These are phyloP conservation scores for Aurelia sp. DNA, from an alignment of 30 jellyfish, hydroid and myxozoan genomes.

Conservation along the genomic window DNA sequence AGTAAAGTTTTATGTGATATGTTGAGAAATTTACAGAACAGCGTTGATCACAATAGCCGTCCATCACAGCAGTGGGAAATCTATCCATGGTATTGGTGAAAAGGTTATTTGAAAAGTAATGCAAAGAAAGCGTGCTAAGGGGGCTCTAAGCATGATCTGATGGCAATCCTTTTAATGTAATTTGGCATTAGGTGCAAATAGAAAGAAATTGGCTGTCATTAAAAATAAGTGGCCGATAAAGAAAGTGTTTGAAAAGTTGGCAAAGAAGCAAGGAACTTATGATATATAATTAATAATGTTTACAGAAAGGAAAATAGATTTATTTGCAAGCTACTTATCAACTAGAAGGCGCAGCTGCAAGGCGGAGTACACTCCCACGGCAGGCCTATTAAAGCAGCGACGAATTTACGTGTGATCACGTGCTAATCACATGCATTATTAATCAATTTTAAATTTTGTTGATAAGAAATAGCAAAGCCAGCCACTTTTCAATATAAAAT, in stretches of 20 bases:
- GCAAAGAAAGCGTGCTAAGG: conserved; percentile 4
- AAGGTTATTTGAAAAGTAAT: not conserved
- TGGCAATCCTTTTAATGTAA: conserved; percentile 17
- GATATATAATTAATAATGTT: conserved; percentile 62
- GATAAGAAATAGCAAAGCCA: conserved; percentile 26
- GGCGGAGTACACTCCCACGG: conserved; percentile 36
- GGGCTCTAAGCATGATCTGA: not conserved
- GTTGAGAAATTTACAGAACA: too few relatives aligned
- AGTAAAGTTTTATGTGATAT: too few relatives aligned
- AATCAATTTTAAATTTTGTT: conserved; percentile 27
- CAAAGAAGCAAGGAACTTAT: conserved; percentile 13
- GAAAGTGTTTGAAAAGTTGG: not conserved
- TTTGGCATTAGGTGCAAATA: conserved; percentile 13
- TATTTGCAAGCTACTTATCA: conserved; percentile 49
- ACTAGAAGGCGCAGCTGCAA: conserved; percentile 57
- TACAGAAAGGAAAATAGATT: conserved; percentile 41
- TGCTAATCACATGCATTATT: conserved; percentile 36
- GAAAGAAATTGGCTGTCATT: conserved; percentile 32
- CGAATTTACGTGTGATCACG: conserved; percentile 30
- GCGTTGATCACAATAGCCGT: too few relatives aligned
- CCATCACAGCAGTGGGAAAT: too few relatives aligned
- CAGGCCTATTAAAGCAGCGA: conserved; percentile 1
- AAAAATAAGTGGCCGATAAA: conserved; percentile 9
- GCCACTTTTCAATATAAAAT: conserved; percentile 4
- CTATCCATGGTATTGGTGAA: not conserved